These are phyloP conservation scores for Manduca sexta DNA, from an alignment of 1,140 invertebrate genomes.

Conservation along the genomic window DNA sequence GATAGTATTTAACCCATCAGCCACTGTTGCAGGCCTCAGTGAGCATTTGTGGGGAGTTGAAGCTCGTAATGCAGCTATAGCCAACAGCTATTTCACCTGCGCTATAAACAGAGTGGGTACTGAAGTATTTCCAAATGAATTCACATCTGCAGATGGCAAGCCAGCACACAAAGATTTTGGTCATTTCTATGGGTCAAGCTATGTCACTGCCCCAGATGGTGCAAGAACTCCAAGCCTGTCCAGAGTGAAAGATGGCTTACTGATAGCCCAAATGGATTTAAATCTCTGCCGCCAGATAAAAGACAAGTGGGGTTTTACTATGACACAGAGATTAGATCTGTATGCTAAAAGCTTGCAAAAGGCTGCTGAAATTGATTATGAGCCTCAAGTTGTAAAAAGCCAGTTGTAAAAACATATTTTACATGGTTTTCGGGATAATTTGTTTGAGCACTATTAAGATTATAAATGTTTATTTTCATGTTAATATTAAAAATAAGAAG, in stretches of 20 bases:
- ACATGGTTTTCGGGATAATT: no score
- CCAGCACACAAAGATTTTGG: constrained; percentile 95
- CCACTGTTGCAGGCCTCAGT: constrained; percentile 87
- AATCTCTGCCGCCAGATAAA: constrained; percentile 96
- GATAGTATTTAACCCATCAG: constrained; percentile 99
- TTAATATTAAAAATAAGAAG: no score
- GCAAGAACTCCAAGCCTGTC: constrained; percentile 92
- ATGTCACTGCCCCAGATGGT: constrained; percentile 95
- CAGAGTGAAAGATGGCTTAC: constrained; percentile 89
- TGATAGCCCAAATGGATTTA: constrained; percentile 93
- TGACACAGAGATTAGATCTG: constrained; percentile 95
- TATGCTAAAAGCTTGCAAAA: constrained; percentile 81
- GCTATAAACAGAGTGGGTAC: constrained; percentile 98
- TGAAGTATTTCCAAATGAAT: constrained; percentile 89
- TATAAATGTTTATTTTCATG: no score
- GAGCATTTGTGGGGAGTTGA: constrained; percentile 98
- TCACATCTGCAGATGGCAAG: constrained; percentile 95
- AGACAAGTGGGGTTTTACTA: constrained; percentile 96
- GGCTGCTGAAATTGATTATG: constrained; percentile 41
- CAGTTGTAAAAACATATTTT: neutral
- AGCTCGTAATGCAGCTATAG: constrained; percentile 96
- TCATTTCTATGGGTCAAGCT: constrained; percentile 98
- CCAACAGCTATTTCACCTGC: constrained; percentile 95
- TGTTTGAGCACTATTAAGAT: no score
- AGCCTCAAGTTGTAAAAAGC: constrained; percentile 36